phyloP scores from a whole-genome alignment of 1,140 invertebrate genomes.

The Drosophila nigrodunni region DNA sequence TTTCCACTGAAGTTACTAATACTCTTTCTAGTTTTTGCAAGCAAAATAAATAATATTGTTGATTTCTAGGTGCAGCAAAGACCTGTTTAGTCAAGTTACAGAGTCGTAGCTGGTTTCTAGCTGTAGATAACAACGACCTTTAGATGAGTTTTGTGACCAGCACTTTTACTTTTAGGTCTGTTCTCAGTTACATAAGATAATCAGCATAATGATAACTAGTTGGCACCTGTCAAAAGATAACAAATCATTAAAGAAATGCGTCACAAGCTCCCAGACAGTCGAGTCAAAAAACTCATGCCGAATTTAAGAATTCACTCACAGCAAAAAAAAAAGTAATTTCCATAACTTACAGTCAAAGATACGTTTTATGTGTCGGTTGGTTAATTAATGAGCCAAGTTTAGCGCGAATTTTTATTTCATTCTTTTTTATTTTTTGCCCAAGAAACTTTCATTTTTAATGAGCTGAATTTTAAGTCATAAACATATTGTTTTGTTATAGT shows the following conservation, averaged over 20 bases:
- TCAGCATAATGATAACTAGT: conserved; percentile 12
- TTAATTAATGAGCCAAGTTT: conserved; percentile 69
- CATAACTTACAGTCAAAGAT: conserved; percentile 27
- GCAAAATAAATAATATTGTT: background rate
- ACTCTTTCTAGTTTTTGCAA: conserved; percentile 8
- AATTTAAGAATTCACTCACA: conserved; percentile 9
- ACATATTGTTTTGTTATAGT: conserved; percentile 47
- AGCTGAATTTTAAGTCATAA: conserved; percentile 56
- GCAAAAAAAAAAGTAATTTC: conserved; percentile 40
- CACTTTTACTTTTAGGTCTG: conserved; percentile 45
- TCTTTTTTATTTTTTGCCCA: conserved; percentile 15
- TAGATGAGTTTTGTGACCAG: conserved; percentile 9
- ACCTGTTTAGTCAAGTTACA: conserved; percentile 14
- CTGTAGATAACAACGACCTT: conserved; percentile 47
- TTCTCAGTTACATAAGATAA: conserved; percentile 33
- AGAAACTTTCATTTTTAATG: conserved; percentile 80
- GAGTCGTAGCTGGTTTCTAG: conserved; percentile 24
- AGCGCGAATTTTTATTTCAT: conserved; percentile 8
- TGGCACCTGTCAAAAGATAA: conserved; percentile 34
- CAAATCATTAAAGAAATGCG: conserved; percentile 19
- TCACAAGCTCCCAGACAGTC: conserved; percentile 35
- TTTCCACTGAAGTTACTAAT: background rate
- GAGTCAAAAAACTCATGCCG: background rate
- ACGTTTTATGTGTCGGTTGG: conserved; percentile 24
- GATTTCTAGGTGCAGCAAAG: conserved; percentile 22